Evolutionary conservation across 2,113 vertebrate genomes (phyloP).

Genomic region (Australoheros scitulus): DNA sequence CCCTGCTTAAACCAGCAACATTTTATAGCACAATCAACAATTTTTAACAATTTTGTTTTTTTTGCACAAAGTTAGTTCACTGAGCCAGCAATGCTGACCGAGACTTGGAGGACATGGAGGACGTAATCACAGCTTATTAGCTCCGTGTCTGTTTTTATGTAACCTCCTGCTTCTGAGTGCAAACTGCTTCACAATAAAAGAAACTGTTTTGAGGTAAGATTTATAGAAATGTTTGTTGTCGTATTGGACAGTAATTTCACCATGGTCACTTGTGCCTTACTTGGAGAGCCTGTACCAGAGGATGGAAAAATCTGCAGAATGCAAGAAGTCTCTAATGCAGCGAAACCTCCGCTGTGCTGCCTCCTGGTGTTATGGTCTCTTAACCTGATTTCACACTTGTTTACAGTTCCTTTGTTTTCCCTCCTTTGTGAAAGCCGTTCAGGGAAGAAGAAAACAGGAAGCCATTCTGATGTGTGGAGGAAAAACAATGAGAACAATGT

Average conservation of each 20-base stretch:
- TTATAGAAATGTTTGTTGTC: background rate
- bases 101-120: background rate
- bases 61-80: conserved; percentile 1
- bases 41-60: background rate
- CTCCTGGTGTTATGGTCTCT: background rate
- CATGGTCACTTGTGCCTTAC: too few relatives aligned
- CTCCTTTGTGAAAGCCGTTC: background rate
- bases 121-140: background rate
- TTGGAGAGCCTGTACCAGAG: background rate
- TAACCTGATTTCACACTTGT: background rate
- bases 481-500: background rate
- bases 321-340: background rate
- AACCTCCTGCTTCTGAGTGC: background rate
- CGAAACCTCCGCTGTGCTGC: background rate
- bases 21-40: background rate
- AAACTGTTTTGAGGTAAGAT: background rate
- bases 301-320: background rate
- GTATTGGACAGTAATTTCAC: too few relatives aligned
- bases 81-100: background rate
- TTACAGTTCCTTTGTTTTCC: background rate
- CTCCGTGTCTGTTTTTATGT: background rate
- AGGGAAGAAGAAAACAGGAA: conserved; percentile 2
- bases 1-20: background rate
- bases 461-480: background rate
- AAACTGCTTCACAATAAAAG: conserved; percentile 1